Evolutionary conservation across 2,888 invertebrate genomes (phyloP).

Genomic region (Drosophila ezoana): DNA sequence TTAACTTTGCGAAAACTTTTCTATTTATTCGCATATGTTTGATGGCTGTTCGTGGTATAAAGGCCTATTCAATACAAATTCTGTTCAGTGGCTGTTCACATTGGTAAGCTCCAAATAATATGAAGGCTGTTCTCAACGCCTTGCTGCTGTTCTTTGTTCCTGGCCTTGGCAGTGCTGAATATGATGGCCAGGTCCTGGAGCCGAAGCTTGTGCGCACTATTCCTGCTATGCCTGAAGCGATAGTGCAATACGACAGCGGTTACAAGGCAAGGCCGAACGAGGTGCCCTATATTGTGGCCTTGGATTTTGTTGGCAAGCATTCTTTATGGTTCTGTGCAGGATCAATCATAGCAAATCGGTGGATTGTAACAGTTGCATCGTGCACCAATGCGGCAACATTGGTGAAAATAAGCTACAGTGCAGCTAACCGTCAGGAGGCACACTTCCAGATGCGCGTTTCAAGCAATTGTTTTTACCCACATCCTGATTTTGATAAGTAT

Average conservation of each 20-base stretch:
- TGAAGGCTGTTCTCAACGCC: not conserved
- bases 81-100: not conserved
- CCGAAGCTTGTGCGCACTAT: constrained; percentile 32
- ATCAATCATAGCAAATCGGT: constrained; percentile 18
- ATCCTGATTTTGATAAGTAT: constrained; percentile 2
- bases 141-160: not conserved
- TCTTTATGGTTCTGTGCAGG: constrained; percentile 41
- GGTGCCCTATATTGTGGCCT: constrained; percentile 27
- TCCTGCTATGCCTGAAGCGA: not conserved
- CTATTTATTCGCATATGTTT: not conserved
- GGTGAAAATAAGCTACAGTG: constrained; percentile 27
- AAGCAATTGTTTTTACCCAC: constrained; percentile 10
- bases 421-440: not conserved
- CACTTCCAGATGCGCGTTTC: not conserved
- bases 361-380: constrained; percentile 46
- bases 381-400: constrained; percentile 25
- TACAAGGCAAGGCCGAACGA: constrained; percentile 6
- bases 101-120: not conserved
- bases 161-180: no score
- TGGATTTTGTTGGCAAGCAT: constrained; percentile 11
- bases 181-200: not conserved
- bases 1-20: not conserved
- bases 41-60: not conserved
- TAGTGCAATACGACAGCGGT: constrained; percentile 3
- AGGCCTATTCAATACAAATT: not conserved